Evolutionary conservation across 2,797 vertebrate species (phyloP).

Genomic region (Melanogrammus aeglefinus): DNA sequence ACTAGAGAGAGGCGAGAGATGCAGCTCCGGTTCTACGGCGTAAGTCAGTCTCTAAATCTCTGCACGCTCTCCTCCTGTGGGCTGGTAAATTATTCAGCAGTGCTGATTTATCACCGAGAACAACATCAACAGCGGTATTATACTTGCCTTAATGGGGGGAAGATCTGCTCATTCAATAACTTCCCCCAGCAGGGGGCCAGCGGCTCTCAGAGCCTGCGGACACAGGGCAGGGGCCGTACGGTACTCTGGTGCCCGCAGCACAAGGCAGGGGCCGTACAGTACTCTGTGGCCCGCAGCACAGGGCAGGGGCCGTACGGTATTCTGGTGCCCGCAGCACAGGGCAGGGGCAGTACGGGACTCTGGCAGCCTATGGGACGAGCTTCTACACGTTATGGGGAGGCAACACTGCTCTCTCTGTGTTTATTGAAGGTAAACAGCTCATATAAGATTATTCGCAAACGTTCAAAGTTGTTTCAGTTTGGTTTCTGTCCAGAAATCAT

Average conservation of each 20-base stretch:
- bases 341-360: too few relatives aligned
- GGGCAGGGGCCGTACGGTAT: too few relatives aligned
- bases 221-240: too few relatives aligned
- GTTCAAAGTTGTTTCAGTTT: not conserved
- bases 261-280: too few relatives aligned
- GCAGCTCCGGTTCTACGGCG: not conserved
- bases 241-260: too few relatives aligned
- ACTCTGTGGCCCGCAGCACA: too few relatives aligned
- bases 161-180: slow-evolving; percentile 23
- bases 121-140: slow-evolving; percentile 58
- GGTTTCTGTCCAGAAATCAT: not conserved
- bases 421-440: not conserved
- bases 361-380: too few relatives aligned
- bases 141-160: slow-evolving; percentile 52
- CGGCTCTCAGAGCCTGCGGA: not conserved
- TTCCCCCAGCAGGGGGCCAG: slow-evolving; percentile 24
- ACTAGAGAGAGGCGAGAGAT: not conserved
- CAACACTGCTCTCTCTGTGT: not conserved
- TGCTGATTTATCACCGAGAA: slow-evolving; percentile 61
- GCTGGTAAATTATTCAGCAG: slow-evolving; percentile 67
- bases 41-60: slow-evolving; percentile 47
- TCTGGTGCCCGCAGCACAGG: too few relatives aligned
- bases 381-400: too few relatives aligned
- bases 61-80: slow-evolving; percentile 20
- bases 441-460: not conserved